These are phyloP conservation scores for Tryphoninae sp. DNA, from an alignment of 2,888 invertebrate genomes.

Conservation along the genomic window DNA sequence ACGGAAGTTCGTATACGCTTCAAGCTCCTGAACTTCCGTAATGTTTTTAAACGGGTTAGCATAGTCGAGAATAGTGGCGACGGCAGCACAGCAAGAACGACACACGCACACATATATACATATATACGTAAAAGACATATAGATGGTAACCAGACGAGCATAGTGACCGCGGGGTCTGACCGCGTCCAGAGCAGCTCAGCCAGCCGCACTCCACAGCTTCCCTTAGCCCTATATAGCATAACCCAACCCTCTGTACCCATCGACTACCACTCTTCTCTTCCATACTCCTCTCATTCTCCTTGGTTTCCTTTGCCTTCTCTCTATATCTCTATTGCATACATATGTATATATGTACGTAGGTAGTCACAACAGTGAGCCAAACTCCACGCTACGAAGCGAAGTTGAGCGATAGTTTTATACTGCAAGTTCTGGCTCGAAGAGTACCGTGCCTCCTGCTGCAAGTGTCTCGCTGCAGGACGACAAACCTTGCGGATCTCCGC, in stretches of 20 bases:
- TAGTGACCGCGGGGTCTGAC: slow-evolving; percentile 4
- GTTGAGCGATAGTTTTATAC: slow-evolving; percentile 70
- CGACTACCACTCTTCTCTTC: slow-evolving; percentile 30
- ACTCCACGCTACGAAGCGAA: slow-evolving; percentile 51
- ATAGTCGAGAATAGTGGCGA: slow-evolving; percentile 53
- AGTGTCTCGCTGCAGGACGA: slow-evolving; percentile 67
- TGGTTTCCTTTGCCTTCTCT: slow-evolving; percentile 10
- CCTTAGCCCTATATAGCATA: slow-evolving; percentile 32
- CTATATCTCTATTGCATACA: slow-evolving; percentile 1
- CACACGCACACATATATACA: slow-evolving; percentile 15
- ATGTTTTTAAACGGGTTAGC: slow-evolving; percentile 65
- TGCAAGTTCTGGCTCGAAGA: slow-evolving; percentile 63
- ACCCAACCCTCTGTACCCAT: slow-evolving; percentile 22
- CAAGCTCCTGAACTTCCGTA: slow-evolving; percentile 58
- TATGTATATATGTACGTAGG: background rate
- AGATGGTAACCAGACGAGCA: background rate
- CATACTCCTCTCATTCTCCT: slow-evolving; percentile 37
- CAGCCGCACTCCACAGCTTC: slow-evolving; percentile 50
- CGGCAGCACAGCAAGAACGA: slow-evolving; percentile 24
- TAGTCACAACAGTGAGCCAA: slow-evolving; percentile 44
- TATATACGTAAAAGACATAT: slow-evolving; percentile 2
- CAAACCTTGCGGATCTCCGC: slow-evolving; percentile 67
- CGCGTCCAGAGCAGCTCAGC: slow-evolving; percentile 52
- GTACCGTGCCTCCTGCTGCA: slow-evolving; percentile 61
- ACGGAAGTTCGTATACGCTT: slow-evolving; percentile 53